A percentile compares a stretch with the other conserved stretches of the same genome.
phyloP scores from a whole-genome alignment of 2,888 invertebrate species.

The Gandaritis pyraliata region DNA sequence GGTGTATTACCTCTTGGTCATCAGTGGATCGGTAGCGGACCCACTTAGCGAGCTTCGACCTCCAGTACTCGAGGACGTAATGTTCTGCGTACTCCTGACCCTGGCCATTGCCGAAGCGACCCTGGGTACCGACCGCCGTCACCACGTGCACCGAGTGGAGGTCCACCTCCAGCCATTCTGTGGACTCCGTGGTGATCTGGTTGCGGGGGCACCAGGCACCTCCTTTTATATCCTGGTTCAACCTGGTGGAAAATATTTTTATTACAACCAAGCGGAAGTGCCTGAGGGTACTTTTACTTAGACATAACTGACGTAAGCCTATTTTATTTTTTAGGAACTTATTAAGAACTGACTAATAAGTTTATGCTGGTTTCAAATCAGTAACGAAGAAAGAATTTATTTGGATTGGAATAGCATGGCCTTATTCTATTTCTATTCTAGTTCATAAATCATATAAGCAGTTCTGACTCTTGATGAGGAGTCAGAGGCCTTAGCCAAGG shows the following conservation, averaged over 20 bases:
- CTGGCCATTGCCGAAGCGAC: slow-evolving; percentile 95
- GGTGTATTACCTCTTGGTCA: slow-evolving; percentile 88
- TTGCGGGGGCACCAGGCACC: slow-evolving; percentile 97
- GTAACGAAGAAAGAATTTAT: no score
- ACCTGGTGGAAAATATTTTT: slow-evolving; percentile 76
- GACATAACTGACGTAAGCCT: no score
- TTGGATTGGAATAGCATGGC: no score
- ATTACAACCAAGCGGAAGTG: background rate
- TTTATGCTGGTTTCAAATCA: no score
- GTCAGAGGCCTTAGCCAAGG: no score
- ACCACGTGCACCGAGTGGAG: slow-evolving; percentile 91
- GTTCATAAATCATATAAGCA: no score
- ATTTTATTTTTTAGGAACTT: no score
- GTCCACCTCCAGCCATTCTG: slow-evolving; percentile 92
- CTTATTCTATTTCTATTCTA: no score
- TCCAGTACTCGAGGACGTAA: slow-evolving; percentile 93
- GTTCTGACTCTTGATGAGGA: no score
- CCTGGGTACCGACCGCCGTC: slow-evolving; percentile 92
- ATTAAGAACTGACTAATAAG: no score
- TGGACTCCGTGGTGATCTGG: slow-evolving; percentile 90
- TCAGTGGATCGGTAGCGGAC: slow-evolving; percentile 89
- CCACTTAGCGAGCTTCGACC: slow-evolving; percentile 92
- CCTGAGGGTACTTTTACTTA: background rate
- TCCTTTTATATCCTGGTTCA: slow-evolving; percentile 91
- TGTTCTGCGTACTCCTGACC: slow-evolving; percentile 94